phyloP scores from a whole-genome alignment of 2,888 invertebrate species.

The Stenodema calcarata region DNA sequence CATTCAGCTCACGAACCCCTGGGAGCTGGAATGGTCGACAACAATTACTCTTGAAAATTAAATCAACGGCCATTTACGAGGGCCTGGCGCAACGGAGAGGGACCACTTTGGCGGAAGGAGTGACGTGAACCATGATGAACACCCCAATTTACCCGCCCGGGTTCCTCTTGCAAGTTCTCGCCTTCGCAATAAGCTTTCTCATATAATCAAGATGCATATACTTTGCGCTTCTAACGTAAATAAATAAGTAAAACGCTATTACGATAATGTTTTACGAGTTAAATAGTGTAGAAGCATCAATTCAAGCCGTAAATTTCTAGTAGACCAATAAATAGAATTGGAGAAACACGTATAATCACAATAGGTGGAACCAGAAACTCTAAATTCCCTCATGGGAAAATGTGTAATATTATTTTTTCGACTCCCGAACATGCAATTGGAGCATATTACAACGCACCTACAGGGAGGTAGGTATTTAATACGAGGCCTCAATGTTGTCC shows the following conservation, averaged over 20 bases:
- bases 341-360: too few relatives aligned
- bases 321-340: too few relatives aligned
- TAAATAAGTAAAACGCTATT: neutral
- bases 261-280: too few relatives aligned
- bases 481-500: too few relatives aligned
- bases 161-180: neutral
- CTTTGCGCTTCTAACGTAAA: neutral
- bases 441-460: too few relatives aligned
- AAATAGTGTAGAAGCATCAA: too few relatives aligned
- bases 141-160: neutral
- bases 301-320: too few relatives aligned
- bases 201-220: neutral
- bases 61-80: conserved; percentile 13
- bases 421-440: too few relatives aligned
- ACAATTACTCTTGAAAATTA: conserved; percentile 14
- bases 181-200: neutral
- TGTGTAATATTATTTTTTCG: too few relatives aligned
- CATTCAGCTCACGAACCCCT: neutral
- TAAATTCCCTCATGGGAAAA: too few relatives aligned
- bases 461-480: too few relatives aligned
- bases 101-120: conserved; percentile 14
- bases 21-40: neutral
- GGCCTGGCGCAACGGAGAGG: neutral
- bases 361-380: too few relatives aligned
- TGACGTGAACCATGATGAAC: conserved; percentile 10